Conservation (phyloP, 2,888 invertebrate genomes). For the Tenthredo amoena region DNA sequence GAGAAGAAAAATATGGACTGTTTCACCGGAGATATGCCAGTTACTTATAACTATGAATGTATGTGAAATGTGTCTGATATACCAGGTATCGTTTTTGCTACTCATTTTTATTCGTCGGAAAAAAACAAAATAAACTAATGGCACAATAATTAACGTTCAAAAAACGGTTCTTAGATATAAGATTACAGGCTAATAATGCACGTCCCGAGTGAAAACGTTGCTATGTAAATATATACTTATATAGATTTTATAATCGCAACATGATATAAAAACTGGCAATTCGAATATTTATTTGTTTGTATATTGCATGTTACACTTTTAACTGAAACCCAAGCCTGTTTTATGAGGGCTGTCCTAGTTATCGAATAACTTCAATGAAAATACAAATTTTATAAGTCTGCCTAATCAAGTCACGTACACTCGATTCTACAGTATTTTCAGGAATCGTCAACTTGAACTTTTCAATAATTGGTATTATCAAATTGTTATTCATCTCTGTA, state of each 20-base stretch:
- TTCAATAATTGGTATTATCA: neutral
- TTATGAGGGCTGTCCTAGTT: neutral
- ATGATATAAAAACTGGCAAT: neutral
- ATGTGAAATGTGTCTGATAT: neutral
- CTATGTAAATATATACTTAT: neutral
- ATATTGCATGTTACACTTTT: neutral
- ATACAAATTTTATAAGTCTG: neutral
- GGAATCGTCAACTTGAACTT: neutral
- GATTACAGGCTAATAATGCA: neutral
- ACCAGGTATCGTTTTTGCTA: neutral
- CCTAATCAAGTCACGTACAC: neutral
- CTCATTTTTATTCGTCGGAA: constrained; percentile 5
- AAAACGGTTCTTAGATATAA: neutral
- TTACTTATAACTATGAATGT: neutral
- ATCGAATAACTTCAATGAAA: neutral
- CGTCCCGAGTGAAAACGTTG: neutral
- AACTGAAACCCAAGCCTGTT: neutral
- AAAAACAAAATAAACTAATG: neutral
- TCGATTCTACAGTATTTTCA: too few relatives aligned
- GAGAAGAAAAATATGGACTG: neutral
- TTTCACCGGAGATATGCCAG: neutral
- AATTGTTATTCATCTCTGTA: neutral
- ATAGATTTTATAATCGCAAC: constrained; percentile 6
- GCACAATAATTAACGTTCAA: constrained; percentile 32
- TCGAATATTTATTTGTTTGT: neutral